Percentiles rank a stretch among this genome's conserved stretches.
Evolutionary conservation across 2,113 vertebrate species (phyloP).

Genomic region (Larimichthys polyactis): DNA sequence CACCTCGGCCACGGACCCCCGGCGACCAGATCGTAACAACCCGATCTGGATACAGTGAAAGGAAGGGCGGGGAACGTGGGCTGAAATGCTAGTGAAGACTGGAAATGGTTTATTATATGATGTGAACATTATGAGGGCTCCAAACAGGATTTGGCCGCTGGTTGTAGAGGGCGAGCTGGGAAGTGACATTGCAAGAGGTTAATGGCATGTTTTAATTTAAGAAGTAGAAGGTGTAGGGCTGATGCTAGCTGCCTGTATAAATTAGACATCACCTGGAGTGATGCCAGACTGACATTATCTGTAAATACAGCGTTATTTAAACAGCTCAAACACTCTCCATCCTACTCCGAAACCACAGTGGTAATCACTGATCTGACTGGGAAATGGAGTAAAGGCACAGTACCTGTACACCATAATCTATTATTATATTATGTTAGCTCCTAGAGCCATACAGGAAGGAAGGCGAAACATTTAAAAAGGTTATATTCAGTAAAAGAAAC

Average conservation of each 20-base stretch:
- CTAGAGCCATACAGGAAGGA: neutral
- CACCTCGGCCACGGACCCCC: slow-evolving; percentile 86
- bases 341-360: slow-evolving; percentile 21
- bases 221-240: slow-evolving; percentile 13
- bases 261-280: slow-evolving; percentile 74
- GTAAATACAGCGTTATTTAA: slow-evolving; percentile 77
- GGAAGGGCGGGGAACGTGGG: neutral
- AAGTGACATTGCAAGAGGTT: slow-evolving; percentile 19
- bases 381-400: slow-evolving; percentile 54
- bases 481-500: slow-evolving; percentile 79
- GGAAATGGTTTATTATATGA: slow-evolving; percentile 28
- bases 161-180: neutral
- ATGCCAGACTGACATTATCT: slow-evolving; percentile 53
- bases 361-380: slow-evolving; percentile 31
- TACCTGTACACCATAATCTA: slow-evolving; percentile 64
- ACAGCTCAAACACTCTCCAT: slow-evolving; percentile 32
- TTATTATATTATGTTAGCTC: slow-evolving; percentile 11
- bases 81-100: slow-evolving; percentile 15
- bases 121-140: slow-evolving; percentile 32
- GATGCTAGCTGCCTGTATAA: slow-evolving; percentile 34
- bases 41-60: slow-evolving; percentile 97
- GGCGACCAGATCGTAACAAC: slow-evolving; percentile 91
- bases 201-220: slow-evolving; percentile 59
- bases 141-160: slow-evolving; percentile 68
- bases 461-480: neutral